phyloP scores from a whole-genome alignment of 2,797 vertebrate genomes.

The Sorex maritimensis region DNA sequence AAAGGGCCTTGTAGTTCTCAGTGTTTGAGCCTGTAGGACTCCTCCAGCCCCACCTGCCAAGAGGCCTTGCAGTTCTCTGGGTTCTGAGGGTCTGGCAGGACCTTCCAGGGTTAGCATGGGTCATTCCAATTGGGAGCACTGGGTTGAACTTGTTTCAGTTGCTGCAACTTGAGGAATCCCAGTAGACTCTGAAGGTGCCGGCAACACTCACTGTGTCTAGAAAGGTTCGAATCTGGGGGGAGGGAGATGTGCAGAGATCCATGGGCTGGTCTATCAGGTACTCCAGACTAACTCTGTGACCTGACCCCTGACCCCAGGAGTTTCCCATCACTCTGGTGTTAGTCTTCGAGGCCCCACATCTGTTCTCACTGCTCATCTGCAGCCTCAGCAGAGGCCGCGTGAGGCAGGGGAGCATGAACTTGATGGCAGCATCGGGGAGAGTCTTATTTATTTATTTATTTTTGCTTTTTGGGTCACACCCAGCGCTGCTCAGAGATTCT shows the following conservation, averaged over 20 bases:
- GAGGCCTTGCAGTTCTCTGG: neutral
- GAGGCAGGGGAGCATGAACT: neutral
- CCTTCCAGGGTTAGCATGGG: neutral
- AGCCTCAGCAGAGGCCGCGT: neutral
- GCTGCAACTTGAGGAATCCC: constrained; percentile 31
- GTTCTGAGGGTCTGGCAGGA: neutral
- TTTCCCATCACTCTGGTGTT: neutral
- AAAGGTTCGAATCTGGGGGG: neutral
- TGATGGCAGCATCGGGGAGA: neutral
- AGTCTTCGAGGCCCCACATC: neutral
- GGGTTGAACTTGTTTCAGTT: constrained; percentile 1
- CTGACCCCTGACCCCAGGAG: neutral
- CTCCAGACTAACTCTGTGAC: neutral
- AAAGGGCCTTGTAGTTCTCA: neutral
- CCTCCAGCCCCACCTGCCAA: neutral
- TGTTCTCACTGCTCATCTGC: neutral
- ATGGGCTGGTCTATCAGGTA: neutral
- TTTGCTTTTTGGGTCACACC: too few species aligned
- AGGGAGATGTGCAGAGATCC: neutral
- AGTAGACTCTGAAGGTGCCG: neutral
- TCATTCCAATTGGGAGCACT: neutral
- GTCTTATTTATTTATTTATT: too few species aligned
- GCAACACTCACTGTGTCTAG: constrained; percentile 7
- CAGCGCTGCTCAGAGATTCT: too few species aligned
- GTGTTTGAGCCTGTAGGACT: neutral